Evolutionary conservation across 2,113 vertebrate genomes (phyloP).

Genomic region (Leptocoma aspasia): DNA sequence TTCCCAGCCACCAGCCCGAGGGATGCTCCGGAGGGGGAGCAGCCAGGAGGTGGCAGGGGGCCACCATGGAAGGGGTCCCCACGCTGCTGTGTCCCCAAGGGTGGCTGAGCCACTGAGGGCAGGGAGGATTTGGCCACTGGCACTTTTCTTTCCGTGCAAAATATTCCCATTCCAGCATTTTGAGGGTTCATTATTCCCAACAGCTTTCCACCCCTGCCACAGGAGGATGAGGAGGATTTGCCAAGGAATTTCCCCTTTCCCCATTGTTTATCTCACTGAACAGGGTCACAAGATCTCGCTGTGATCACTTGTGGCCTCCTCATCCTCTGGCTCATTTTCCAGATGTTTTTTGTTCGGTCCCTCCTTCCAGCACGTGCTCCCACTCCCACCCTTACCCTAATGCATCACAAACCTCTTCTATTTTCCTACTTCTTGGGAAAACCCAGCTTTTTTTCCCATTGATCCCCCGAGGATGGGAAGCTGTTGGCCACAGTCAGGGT

Average conservation of each 20-base stretch:
- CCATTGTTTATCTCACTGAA: accelerated
- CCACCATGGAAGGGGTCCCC: neutral
- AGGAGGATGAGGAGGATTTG: neutral
- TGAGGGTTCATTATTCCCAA: accelerated
- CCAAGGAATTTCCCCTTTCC: neutral
- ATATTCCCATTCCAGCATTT: accelerated
- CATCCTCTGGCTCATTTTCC: neutral
- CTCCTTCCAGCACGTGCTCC: neutral
- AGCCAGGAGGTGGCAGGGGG: accelerated
- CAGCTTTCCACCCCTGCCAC: accelerated
- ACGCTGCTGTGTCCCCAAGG: accelerated
- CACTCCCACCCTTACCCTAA: neutral
- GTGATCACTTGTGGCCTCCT: accelerated
- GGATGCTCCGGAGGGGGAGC: neutral
- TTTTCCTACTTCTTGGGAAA: neutral
- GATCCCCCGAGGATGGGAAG: neutral
- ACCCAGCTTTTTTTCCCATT: neutral
- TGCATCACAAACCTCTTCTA: neutral
- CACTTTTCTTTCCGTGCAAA: accelerated
- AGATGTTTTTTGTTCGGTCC: neutral
- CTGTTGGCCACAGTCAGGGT: neutral
- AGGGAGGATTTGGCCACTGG: neutral
- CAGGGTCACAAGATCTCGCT: accelerated
- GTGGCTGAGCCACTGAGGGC: accelerated
- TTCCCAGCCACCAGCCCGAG: slow-evolving; percentile 48